A percentile compares a stretch with the other conserved stretches of the same genome.
Evolutionary conservation across 2,113 vertebrate genomes (phyloP).

Genomic region (Bubo bubo): DNA sequence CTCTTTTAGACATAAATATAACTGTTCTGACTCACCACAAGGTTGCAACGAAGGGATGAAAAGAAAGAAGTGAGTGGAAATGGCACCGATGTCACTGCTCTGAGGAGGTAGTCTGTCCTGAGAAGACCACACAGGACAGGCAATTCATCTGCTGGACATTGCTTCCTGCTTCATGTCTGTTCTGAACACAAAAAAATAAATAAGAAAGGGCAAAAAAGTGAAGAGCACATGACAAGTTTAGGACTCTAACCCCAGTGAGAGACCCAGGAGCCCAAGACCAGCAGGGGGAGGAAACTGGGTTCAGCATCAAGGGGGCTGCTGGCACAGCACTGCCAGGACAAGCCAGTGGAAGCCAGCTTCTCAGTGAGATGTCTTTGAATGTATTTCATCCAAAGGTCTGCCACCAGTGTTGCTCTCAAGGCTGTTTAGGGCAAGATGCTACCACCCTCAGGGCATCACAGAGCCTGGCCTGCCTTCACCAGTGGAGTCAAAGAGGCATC

Average conservation of each 20-base stretch:
- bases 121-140: background rate
- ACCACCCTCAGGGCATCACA: background rate
- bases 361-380: background rate
- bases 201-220: background rate
- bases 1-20: background rate
- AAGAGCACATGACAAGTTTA: background rate
- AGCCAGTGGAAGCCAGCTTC: background rate
- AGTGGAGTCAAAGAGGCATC: background rate
- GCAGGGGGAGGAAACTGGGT: background rate
- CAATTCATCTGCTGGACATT: background rate
- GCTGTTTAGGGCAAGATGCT: background rate
- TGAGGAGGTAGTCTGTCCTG: background rate
- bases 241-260: background rate
- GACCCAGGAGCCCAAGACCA: background rate
- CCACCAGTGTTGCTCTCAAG: background rate
- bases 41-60: background rate
- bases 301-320: background rate
- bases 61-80: background rate
- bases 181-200: background rate
- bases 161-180: background rate
- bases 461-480: background rate
- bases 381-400: background rate
- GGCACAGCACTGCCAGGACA: background rate
- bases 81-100: background rate
- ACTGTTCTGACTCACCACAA: background rate